Base-by-base conservation (phyloP, 2,113 vertebrate genomes). In the Suricata suricatta region DNA sequence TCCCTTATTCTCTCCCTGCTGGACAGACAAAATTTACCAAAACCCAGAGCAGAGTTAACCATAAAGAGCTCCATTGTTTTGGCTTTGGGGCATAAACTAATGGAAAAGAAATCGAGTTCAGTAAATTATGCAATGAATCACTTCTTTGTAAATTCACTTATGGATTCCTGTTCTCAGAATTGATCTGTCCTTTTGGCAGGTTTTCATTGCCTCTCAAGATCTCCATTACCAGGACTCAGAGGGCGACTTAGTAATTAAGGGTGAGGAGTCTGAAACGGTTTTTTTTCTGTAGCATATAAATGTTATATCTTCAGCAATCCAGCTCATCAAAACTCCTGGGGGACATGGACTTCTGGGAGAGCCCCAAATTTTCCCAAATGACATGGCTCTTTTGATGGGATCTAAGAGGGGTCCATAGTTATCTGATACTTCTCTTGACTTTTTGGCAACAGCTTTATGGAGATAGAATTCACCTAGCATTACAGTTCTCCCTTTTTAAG, bases 101-200 rank as follows among this genome's bases (percentile, higher is more conserved):
- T 94, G 41, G 29, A 79, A 96, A 77, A 92, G 57, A 95, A 94
- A 80, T 90, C 79, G 52, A 74, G 16, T 89, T 95, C 90, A 92
- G 35, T 87, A 87, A 90, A 72, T 79, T 87, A 84, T 81, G 17
- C 72, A 77, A 12, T 95, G 80, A 95, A 92, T 95, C 41, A 86
- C 21, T 77, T 86, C 80, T 94, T 96, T 95, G 60, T 90, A 87
- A 83, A 90, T 82, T 93, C 29, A 72, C 35, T 71, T 96, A 82
- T 17, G 10, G 35, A 81, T 92, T 50, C 19, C 14, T 81, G 31
- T 77, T 94, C 88, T 77, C 83, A 95, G 71, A 97, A 82, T 88
- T 92, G 91, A 44, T 90, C 23, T 97, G 68, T 74, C 41, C 60
- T 89, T 97, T 92, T 95, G 74, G 74, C 80, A 68, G 31, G 7